Evolutionary conservation across 2,113 vertebrate species (phyloP).

Genomic region (Menura novaehollandiae): DNA sequence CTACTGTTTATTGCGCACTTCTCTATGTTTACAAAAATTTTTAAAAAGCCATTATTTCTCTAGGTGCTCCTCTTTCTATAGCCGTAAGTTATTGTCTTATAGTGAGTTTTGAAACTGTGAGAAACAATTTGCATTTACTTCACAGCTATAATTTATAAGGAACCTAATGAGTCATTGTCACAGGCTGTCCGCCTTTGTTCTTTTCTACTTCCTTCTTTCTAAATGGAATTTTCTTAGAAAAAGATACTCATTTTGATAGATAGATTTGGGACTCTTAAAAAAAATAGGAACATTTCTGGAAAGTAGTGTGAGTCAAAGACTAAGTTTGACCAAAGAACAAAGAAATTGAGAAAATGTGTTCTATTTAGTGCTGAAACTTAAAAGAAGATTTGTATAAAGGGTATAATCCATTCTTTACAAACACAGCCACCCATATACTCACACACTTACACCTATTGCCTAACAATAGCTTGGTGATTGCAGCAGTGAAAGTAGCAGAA

Average conservation of each 20-base stretch:
- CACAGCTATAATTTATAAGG: conserved; percentile 70
- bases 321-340: conserved; percentile 17
- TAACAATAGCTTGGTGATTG: neutral
- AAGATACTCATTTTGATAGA: conserved; percentile 51
- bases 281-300: conserved; percentile 44
- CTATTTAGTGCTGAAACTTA: neutral
- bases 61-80: conserved; percentile 49
- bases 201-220: conserved; percentile 74
- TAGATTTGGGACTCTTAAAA: conserved; percentile 22
- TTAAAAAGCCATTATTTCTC: neutral
- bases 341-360: neutral
- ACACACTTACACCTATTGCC: neutral
- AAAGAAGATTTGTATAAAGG: neutral
- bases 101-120: conserved; percentile 62
- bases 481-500: conserved; percentile 55
- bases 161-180: conserved; percentile 73
- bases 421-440: neutral
- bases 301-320: conserved; percentile 43
- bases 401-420: neutral
- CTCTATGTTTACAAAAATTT: neutral
- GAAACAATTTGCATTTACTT: conserved; percentile 61
- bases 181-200: conserved; percentile 59
- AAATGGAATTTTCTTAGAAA: conserved; percentile 73
- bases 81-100: conserved; percentile 45
- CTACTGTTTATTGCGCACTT: neutral